phyloP scores from a whole-genome alignment of 2,113 vertebrate species.

The Onychostruthus taczanowskii region DNA sequence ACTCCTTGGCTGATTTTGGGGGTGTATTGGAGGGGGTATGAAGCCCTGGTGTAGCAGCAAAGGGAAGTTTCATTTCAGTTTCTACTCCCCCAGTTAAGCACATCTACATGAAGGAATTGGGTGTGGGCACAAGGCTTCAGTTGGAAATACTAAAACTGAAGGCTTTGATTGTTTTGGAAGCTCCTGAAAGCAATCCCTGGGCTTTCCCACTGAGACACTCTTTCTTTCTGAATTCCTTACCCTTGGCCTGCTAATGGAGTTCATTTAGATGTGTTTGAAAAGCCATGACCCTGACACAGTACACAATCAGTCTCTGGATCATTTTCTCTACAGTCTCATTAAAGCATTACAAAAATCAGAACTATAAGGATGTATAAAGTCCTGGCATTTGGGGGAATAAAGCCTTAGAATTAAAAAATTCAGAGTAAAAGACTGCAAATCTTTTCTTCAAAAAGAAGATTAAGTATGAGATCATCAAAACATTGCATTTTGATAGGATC shows the following conservation, averaged over 20 bases:
- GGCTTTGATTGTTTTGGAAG: neutral
- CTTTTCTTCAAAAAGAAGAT: neutral
- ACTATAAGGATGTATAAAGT: neutral
- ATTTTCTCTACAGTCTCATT: neutral
- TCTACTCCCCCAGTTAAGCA: neutral
- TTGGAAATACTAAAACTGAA: neutral
- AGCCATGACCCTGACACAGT: neutral
- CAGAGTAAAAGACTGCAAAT: neutral
- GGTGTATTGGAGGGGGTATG: rapidly evolving
- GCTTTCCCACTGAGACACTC: neutral
- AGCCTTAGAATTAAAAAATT: neutral
- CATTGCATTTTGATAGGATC: neutral
- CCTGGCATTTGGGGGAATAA: neutral
- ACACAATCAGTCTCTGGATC: neutral
- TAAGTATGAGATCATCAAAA: neutral
- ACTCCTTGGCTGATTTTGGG: neutral
- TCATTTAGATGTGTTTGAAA: neutral
- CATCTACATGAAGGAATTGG: neutral
- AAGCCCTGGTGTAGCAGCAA: neutral
- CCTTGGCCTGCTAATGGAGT: neutral
- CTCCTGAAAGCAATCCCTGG: neutral
- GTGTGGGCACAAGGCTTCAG: neutral
- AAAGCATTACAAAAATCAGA: neutral
- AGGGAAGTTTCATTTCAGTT: neutral
- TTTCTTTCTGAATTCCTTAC: neutral